phyloP scores from a whole-genome alignment of 2,888 invertebrate genomes.

The Papilio gigon region DNA sequence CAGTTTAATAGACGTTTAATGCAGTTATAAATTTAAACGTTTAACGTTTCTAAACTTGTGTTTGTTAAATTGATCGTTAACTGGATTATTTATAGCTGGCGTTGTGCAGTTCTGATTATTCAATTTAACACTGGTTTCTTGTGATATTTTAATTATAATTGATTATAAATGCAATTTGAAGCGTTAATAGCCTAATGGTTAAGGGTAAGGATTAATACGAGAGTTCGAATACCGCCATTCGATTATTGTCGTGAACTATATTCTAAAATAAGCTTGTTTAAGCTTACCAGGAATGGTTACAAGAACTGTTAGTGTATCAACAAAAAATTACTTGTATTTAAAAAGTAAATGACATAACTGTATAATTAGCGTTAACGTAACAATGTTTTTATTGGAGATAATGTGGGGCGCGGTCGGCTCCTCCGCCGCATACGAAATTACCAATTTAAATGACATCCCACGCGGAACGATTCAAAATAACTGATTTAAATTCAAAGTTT shows the following conservation, averaged over 20 bases:
- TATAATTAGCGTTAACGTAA: slow-evolving; percentile 13
- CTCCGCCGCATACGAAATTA: slow-evolving; percentile 35
- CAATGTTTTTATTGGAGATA: slow-evolving; percentile 26
- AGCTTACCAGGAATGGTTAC: no score
- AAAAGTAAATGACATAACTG: neutral
- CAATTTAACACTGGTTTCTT: slow-evolving; percentile 46
- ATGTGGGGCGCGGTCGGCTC: slow-evolving; percentile 12
- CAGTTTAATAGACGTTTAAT: slow-evolving; percentile 33
- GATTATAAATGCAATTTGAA: slow-evolving; percentile 19
- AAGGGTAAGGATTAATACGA: no score
- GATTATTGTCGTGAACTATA: no score
- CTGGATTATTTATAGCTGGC: slow-evolving; percentile 34
- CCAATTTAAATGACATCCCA: slow-evolving; percentile 37
- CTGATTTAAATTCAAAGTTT: slow-evolving; percentile 40
- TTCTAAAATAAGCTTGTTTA: no score
- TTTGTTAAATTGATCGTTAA: slow-evolving; percentile 37
- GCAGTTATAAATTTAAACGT: slow-evolving; percentile 31
- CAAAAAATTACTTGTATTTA: no score
- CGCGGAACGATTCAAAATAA: slow-evolving; percentile 37
- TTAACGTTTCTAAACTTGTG: slow-evolving; percentile 29
- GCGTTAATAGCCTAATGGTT: no score
- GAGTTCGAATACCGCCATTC: no score
- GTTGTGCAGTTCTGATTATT: slow-evolving; percentile 36
- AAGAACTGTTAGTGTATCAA: no score
- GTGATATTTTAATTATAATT: slow-evolving; percentile 41